Percentiles rank a stretch among this genome's conserved stretches.
Conservation (phyloP, 64 coral and sea anemone species). For the Orbicella faveolata region DNA sequence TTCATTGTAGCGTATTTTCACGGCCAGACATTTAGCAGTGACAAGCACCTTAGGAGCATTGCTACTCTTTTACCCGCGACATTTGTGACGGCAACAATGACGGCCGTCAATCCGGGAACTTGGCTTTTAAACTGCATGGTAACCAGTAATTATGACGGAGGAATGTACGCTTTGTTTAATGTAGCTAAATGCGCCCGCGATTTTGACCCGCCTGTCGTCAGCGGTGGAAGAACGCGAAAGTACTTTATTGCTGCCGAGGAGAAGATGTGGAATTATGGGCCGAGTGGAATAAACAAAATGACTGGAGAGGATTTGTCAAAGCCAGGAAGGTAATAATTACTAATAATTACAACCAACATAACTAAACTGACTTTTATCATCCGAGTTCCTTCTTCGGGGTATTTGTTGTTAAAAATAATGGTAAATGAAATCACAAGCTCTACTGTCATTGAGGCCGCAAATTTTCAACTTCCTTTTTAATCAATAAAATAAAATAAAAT, state of each 20-base stretch:
- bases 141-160: conserved; percentile 52
- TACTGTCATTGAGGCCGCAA: too few relatives aligned
- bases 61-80: conserved; percentile 71
- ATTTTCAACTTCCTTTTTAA: too few relatives aligned
- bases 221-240: conserved; percentile 55
- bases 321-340: conserved; percentile 56
- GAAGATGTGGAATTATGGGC: conserved; percentile 84
- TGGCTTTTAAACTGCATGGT: conserved; percentile 91
- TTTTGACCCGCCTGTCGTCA: neutral
- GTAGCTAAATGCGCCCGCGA: conserved; percentile 52
- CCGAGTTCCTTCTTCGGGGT: too few relatives aligned
- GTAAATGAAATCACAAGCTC: too few relatives aligned
- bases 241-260: conserved; percentile 91
- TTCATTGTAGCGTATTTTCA: conserved; percentile 71
- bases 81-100: conserved; percentile 82
- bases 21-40: conserved; percentile 70
- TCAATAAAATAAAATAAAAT: too few relatives aligned
- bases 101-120: conserved; percentile 75
- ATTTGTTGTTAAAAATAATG: too few relatives aligned
- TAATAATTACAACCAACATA: too few relatives aligned
- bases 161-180: conserved; percentile 84
- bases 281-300: conserved; percentile 75
- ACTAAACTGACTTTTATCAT: too few relatives aligned
- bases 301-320: conserved; percentile 61
- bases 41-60: conserved; percentile 64